phyloP scores from a whole-genome alignment of 2,888 invertebrate species.

The Caenorhabditis sulstoni region DNA sequence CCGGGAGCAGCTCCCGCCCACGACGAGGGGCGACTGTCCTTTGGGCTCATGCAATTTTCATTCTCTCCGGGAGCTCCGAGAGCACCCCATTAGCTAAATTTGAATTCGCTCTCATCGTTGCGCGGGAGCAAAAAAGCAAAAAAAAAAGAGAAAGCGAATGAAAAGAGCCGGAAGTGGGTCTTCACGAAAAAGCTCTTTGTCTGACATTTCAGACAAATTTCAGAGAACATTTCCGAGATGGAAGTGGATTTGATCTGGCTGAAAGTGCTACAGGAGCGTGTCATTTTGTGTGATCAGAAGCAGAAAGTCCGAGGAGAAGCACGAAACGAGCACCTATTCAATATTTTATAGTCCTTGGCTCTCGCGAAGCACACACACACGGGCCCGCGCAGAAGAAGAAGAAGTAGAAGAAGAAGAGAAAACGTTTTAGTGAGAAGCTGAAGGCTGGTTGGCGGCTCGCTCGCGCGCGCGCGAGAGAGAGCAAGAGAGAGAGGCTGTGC shows the following conservation, averaged over 20 bases:
- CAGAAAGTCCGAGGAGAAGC: slow-evolving; percentile 24
- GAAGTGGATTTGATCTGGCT: not conserved
- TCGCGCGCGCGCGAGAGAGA: slow-evolving; percentile 37
- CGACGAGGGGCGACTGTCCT: not conserved
- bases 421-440: slow-evolving; percentile 55
- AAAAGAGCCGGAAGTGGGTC: no score
- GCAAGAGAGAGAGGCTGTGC: slow-evolving; percentile 42
- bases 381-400: not conserved
- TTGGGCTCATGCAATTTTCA: slow-evolving; percentile 39
- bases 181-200: no score
- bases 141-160: not conserved
- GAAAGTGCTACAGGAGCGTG: not conserved
- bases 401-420: slow-evolving; percentile 21
- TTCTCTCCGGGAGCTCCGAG: slow-evolving; percentile 16
- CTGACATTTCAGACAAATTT: no score
- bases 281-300: slow-evolving; percentile 1
- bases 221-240: no score
- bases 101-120: slow-evolving; percentile 16
- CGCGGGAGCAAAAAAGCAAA: slow-evolving; percentile 17
- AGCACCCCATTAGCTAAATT: slow-evolving; percentile 39
- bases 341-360: slow-evolving; percentile 53
- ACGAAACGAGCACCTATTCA: slow-evolving; percentile 48
- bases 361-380: slow-evolving; percentile 15
- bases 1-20: not conserved
- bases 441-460: slow-evolving; percentile 34